Percentiles rank a stretch among this genome's conserved stretches.
These are phyloP conservation scores for Epirrhoe tristata DNA, from an alignment of 2,888 invertebrate species.

Conservation along the genomic window DNA sequence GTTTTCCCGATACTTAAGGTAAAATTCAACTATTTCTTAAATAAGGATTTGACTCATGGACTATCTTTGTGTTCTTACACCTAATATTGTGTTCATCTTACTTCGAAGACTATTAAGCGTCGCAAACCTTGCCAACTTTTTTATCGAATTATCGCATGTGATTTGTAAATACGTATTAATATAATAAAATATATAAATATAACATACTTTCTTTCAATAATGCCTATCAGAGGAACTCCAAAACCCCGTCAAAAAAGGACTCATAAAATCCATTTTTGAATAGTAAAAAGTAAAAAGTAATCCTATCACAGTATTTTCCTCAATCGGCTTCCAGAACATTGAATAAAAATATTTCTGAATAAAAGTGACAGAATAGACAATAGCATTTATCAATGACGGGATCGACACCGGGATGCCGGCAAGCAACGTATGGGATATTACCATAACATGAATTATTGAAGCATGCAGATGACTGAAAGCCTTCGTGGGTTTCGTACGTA, in stretches of 20 bases:
- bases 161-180: conserved; percentile 42
- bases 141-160: conserved; percentile 37
- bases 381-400: conserved; percentile 12
- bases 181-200: conserved; percentile 39
- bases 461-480: conserved; percentile 21
- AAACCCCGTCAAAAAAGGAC: no score
- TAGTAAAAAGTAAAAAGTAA: no score
- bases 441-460: conserved; percentile 34
- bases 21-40: not conserved
- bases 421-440: conserved; percentile 16
- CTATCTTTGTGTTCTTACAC: conserved; percentile 15
- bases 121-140: conserved; percentile 34
- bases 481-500: not conserved
- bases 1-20: not conserved
- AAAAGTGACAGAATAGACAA: not conserved
- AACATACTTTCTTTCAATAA: not conserved
- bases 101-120: conserved; percentile 25
- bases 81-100: conserved; percentile 29
- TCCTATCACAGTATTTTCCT: no score
- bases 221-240: not conserved
- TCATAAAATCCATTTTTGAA: no score
- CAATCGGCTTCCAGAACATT: not conserved
- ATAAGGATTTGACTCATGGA: not conserved
- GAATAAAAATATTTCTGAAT: conserved; percentile 1
- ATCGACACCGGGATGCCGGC: conserved; percentile 11